Conservation (phyloP, 2,113 vertebrate species). For the Lycaon pictus region DNA sequence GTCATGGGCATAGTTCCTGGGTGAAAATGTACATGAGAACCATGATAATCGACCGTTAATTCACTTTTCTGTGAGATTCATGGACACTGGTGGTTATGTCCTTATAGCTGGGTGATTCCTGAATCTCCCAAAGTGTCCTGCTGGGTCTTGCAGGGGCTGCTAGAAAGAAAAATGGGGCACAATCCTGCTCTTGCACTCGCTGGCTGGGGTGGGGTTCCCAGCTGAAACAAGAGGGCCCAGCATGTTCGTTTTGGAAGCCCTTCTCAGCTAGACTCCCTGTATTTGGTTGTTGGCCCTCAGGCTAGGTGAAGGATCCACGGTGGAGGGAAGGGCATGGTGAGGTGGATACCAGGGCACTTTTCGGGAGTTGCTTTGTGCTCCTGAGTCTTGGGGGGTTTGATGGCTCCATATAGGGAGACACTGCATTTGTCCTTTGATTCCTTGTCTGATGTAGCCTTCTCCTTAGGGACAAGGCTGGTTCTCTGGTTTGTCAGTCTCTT, state of each 20-base stretch:
- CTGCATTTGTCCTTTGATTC: background rate
- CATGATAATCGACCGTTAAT: background rate
- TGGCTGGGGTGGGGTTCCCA: background rate
- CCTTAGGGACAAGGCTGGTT: background rate
- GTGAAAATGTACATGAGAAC: background rate
- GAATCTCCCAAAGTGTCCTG: background rate
- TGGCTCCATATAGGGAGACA: accelerated
- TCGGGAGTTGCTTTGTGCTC: no score
- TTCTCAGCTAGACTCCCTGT: background rate
- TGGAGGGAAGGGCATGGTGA: accelerated
- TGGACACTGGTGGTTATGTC: background rate
- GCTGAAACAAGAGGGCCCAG: accelerated
- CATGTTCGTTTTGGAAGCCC: accelerated
- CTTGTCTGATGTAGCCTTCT: background rate
- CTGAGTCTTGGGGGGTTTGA: background rate
- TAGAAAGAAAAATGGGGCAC: background rate
- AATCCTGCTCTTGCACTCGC: background rate
- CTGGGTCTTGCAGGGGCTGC: background rate
- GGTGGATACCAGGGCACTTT: accelerated
- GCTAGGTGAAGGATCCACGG: accelerated
- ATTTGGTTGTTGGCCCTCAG: background rate
- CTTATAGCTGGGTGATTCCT: no score
- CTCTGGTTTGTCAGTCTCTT: background rate
- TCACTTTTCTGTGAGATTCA: background rate
- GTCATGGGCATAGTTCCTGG: accelerated